These are phyloP conservation scores for Drosophila lowei DNA, from an alignment of 1,140 invertebrate genomes.

Conservation along the genomic window DNA sequence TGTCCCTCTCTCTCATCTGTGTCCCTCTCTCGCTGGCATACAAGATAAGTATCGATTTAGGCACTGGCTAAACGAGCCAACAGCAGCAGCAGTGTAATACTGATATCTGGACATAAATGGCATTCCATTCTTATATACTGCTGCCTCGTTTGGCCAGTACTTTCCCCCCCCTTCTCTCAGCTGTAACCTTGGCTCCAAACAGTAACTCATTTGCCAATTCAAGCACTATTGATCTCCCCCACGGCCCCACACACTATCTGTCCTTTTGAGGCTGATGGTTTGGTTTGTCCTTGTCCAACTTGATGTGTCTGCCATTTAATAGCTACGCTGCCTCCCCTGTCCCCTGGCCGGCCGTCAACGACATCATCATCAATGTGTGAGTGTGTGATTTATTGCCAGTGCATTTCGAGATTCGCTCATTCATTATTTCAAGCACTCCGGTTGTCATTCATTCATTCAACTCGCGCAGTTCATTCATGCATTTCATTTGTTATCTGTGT, in stretches of 20 bases:
- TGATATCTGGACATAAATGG: too few species aligned
- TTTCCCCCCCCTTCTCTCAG: too few species aligned
- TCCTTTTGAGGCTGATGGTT: constrained; percentile 24
- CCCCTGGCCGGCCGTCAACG: too few species aligned
- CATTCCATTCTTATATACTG: too few species aligned
- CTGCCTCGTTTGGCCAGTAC: too few species aligned
- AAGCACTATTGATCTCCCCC: neutral
- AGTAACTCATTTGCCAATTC: too few species aligned
- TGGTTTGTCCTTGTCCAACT: constrained; percentile 51
- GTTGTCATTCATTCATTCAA: neutral
- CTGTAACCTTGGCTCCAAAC: too few species aligned
- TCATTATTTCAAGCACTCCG: neutral
- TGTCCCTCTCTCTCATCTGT: neutral
- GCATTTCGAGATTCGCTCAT: constrained; percentile 30
- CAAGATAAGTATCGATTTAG: too few species aligned
- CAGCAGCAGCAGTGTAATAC: too few species aligned
- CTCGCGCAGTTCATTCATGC: constrained; percentile 35
- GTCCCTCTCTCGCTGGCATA: too few species aligned
- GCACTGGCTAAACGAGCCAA: too few species aligned
- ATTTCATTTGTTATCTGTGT: constrained; percentile 29
- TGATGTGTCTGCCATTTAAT: constrained; percentile 63
- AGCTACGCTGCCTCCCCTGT: constrained; percentile 2
- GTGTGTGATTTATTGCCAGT: constrained; percentile 53
- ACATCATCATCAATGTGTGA: too few species aligned
- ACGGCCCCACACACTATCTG: neutral